A percentile compares a stretch with the other conserved stretches of the same genome.
These are phyloP conservation scores for Spilosoma lubricipeda DNA, from an alignment of 2,888 invertebrate genomes.

Conservation along the genomic window DNA sequence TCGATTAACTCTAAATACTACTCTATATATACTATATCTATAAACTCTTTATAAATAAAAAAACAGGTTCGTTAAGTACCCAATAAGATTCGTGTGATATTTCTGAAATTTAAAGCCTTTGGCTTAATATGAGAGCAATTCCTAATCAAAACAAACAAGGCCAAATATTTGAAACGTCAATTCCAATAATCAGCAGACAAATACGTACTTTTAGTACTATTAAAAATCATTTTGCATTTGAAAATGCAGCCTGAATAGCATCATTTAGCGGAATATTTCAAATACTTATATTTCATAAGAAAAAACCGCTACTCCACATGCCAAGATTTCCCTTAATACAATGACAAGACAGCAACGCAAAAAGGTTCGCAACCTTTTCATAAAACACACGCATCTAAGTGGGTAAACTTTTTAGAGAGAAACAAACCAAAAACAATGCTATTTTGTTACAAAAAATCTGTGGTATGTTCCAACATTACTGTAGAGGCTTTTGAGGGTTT, in stretches of 20 bases:
- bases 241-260: background rate
- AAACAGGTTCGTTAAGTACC: too few species aligned
- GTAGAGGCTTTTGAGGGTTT: constrained; percentile 41
- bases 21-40: too few species aligned
- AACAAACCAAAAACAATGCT: constrained; percentile 29
- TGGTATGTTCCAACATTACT: constrained; percentile 37
- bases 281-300: background rate
- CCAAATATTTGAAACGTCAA: background rate
- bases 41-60: too few species aligned
- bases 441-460: constrained; percentile 42
- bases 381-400: constrained; percentile 26
- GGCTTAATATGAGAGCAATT: background rate
- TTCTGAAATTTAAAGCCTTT: too few species aligned
- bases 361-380: constrained; percentile 27
- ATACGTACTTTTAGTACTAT: background rate
- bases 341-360: constrained; percentile 10
- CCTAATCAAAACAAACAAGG: background rate
- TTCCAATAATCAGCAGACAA: background rate
- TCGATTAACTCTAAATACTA: background rate
- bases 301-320: background rate
- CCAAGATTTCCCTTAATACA: background rate
- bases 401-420: constrained; percentile 26
- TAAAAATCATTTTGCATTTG: background rate
- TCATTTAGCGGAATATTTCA: background rate
- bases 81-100: too few species aligned